A percentile compares a stretch with the other conserved stretches of the same genome.
Evolutionary conservation across 2,888 invertebrate species (phyloP).

Genomic region (Pachycephus smyrnensis): DNA sequence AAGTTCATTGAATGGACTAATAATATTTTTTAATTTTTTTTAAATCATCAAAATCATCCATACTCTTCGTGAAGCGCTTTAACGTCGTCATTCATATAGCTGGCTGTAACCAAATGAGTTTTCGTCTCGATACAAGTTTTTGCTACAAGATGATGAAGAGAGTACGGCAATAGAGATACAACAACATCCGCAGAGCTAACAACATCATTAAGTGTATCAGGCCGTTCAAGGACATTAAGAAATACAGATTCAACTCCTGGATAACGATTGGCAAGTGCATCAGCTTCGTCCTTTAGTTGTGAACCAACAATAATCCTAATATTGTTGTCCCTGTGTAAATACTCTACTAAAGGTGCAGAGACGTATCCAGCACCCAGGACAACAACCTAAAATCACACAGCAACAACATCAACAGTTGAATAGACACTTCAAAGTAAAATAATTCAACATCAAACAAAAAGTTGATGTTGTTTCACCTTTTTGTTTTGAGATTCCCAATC

Average conservation of each 20-base stretch:
- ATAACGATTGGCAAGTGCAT: constrained; percentile 81
- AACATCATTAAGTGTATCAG: constrained; percentile 77
- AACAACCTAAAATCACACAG: constrained; percentile 80
- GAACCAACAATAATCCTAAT: constrained; percentile 89
- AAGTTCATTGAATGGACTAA: not conserved
- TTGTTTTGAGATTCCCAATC: constrained; percentile 71
- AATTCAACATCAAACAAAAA: not conserved
- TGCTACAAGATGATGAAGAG: constrained; percentile 88
- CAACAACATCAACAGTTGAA: constrained; percentile 95
- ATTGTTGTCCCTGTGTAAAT: constrained; percentile 85
- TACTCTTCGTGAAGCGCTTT: constrained; percentile 81
- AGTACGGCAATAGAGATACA: constrained; percentile 91
- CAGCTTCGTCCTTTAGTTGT: constrained; percentile 89
- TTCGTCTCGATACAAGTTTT: constrained; percentile 86
- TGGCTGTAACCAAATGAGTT: constrained; percentile 96
- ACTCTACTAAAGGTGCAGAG: constrained; percentile 94
- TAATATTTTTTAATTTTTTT: not conserved
- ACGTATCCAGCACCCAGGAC: constrained; percentile 97
- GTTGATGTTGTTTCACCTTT: constrained; percentile 64
- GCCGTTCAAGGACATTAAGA: constrained; percentile 83
- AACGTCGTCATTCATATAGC: constrained; percentile 90
- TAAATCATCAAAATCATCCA: constrained; percentile 51
- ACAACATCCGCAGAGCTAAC: constrained; percentile 82
- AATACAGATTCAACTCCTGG: constrained; percentile 84
- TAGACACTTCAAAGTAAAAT: constrained; percentile 76